Base-by-base conservation (phyloP, 2,797 vertebrate genomes). In the Mormyrus hasselquistii region DNA sequence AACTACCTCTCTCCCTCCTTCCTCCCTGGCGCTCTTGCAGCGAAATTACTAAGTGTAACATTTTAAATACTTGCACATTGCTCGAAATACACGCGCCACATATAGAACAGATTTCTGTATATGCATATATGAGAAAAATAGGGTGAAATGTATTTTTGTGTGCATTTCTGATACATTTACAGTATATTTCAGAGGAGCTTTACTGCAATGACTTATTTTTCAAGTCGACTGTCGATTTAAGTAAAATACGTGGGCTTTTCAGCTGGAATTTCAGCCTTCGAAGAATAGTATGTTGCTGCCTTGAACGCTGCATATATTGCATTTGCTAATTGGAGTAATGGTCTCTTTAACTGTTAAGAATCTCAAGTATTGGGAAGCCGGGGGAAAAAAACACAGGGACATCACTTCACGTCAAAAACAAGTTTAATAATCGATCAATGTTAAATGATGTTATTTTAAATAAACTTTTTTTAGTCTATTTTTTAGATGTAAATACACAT, bases 401-500 rank as follows among this genome's bases (percentile, higher is more conserved):
- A 6, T 55, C 84, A 29, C 9, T 52, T 53, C 49, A 86, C 47
- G 50, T 86, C 84, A 59, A 62, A 59, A 87, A 86, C 49, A 59
- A 87, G 55, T 87, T 59, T 59, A 69, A 87, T 62, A 14, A 59
- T 44, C 49, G 52, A 52, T 25, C 44, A 52, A 55, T 55, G 49
- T 44, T 62, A 62, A 87, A 14, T 69, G 59, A 19, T 25, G 41
- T 34, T 73, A 34, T 50, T 89, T 87, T 47, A 85, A 86, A 50
- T 52, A 62, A 86, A 55, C 34, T 22, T 69, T 62, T 49, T 87
- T 44, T 87, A 59, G 55, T 62, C 29, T 41, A 50, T 59, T 29
- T 49, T 44, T n/a, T 59, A 16, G 5, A 12, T 87, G 86, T 41
- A 59, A 87, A 87, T 87, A 59, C 29, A 87, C 86, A 59, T 87